Conservation (phyloP, 35 echinoderm and acorn worm species). For the Apostichopus parvimensis region DNA sequence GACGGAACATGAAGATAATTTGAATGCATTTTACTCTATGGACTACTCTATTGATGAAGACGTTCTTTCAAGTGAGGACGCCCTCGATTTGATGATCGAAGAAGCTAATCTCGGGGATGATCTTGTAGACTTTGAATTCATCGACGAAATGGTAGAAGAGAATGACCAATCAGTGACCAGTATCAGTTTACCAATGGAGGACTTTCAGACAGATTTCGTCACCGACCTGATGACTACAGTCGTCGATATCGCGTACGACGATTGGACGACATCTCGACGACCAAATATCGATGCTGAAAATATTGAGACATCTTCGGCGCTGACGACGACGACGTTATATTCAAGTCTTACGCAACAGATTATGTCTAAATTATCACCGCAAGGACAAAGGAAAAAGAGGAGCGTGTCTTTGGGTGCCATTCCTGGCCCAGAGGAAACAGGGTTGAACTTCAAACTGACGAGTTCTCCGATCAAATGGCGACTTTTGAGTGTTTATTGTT, state of each 20-base stretch:
- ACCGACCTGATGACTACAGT: conserved; percentile 59
- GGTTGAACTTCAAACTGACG: not conserved
- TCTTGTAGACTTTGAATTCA: conserved; percentile 1
- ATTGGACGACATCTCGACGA: conserved; percentile 10
- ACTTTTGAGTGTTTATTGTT: conserved; percentile 56
- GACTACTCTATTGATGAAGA: conserved; percentile 28
- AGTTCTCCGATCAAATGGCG: conserved; percentile 70
- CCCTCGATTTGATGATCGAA: conserved; percentile 17
- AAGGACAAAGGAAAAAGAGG: not conserved
- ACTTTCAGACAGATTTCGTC: conserved; percentile 34
- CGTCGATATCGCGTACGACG: not conserved
- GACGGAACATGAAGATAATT: not conserved
- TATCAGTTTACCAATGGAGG: not conserved
- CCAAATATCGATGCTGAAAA: not conserved
- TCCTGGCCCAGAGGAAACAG: conserved; percentile 7
- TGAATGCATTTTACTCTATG: not conserved
- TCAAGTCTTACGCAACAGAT: not conserved
- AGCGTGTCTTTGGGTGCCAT: not conserved
- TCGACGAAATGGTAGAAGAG: not conserved
- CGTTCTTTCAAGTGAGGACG: not conserved
- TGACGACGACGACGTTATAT: conserved; percentile 18
- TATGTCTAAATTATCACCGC: conserved; percentile 8
- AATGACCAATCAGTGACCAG: not conserved
- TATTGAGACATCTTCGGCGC: not conserved
- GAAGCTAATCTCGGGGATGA: conserved; percentile 36